These are phyloP conservation scores for Psittacus erithacus DNA, from an alignment of 2,113 vertebrate species.

Conservation along the genomic window DNA sequence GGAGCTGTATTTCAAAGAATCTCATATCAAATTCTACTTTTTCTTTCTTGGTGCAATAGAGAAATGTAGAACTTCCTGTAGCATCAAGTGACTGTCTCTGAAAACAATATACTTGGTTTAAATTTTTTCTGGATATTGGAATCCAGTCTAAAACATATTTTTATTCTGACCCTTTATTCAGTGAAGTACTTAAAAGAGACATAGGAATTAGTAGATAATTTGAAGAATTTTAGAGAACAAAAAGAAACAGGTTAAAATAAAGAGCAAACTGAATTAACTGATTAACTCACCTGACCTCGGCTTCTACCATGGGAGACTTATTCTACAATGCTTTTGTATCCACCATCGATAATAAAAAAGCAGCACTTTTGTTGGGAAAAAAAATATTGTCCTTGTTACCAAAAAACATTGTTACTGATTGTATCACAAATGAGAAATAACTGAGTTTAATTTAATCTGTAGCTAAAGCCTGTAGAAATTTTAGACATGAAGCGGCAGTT, in stretches of 20 bases:
- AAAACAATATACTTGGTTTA: not conserved
- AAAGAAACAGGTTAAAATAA: not conserved
- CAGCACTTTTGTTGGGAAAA: not conserved
- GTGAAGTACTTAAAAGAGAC: not conserved
- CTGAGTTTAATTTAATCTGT: not conserved
- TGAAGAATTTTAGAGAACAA: not conserved
- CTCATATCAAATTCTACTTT: not conserved
- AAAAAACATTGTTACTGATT: not conserved
- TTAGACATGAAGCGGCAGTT: not conserved
- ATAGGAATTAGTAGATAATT: not conserved
- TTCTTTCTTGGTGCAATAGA: not conserved
- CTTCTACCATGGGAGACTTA: not conserved
- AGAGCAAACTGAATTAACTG: not conserved
- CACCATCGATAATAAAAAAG: not conserved
- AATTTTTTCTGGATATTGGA: not conserved
- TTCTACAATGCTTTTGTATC: not conserved
- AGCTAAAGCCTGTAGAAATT: not conserved
- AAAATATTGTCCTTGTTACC: not conserved
- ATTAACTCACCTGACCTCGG: not conserved
- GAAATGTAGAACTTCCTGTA: not conserved
- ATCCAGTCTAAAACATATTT: not conserved
- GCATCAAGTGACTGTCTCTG: rapidly evolving
- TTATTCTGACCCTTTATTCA: not conserved
- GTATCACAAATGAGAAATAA: not conserved
- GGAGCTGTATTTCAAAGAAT: not conserved